Evolutionary conservation across 2,888 invertebrate genomes (phyloP).

Genomic region (Diarsia rubi): DNA sequence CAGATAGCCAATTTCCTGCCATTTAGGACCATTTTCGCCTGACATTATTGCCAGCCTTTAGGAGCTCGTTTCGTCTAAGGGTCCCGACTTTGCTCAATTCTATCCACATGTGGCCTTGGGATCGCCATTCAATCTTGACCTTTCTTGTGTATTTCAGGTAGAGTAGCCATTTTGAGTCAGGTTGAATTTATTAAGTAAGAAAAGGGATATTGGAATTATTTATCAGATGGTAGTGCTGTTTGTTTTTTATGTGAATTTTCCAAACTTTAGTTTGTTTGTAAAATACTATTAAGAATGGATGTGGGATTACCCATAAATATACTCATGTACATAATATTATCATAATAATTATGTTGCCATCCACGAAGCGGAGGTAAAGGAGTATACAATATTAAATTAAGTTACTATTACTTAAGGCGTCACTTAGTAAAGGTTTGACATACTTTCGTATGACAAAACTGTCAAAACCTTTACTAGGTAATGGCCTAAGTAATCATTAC

Average conservation of each 20-base stretch:
- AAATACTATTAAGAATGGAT: too few species aligned
- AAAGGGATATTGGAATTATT: conserved; percentile 53
- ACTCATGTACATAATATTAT: too few species aligned
- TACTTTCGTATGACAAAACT: too few species aligned
- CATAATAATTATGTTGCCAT: too few species aligned
- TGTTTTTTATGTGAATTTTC: background rate
- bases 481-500: too few species aligned
- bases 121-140: conserved; percentile 56
- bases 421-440: too few species aligned
- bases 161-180: conserved; percentile 35
- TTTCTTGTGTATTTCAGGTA: conserved; percentile 36
- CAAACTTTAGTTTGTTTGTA: background rate
- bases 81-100: conserved; percentile 44
- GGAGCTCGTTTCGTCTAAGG: conserved; percentile 36
- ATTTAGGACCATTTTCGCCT: conserved; percentile 42
- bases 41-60: conserved; percentile 48
- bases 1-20: conserved; percentile 61
- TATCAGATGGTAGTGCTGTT: conserved; percentile 30
- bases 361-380: too few species aligned
- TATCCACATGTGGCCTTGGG: conserved; percentile 50
- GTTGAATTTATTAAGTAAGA: conserved; percentile 47
- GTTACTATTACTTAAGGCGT: too few species aligned
- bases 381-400: too few species aligned
- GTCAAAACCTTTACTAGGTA: too few species aligned
- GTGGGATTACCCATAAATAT: too few species aligned